Percentiles rank a stretch among this genome's conserved stretches.
phyloP scores from a whole-genome alignment of 2,797 vertebrate genomes.

The Acrossocheilus fasciatus region DNA sequence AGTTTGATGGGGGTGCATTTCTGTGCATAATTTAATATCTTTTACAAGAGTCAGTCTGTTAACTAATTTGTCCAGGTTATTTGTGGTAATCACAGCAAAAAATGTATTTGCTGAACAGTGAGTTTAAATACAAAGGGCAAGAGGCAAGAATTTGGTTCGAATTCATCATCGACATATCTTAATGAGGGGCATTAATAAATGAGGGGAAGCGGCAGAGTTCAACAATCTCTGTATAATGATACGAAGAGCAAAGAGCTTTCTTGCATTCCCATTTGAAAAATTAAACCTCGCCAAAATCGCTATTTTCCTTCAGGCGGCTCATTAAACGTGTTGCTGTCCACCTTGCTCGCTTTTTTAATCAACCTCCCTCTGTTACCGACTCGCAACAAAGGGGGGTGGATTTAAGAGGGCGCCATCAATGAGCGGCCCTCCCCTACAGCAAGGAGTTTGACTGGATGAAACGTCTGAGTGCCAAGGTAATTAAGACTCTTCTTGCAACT shows the following conservation, averaged over 20 bases:
- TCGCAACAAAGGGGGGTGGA: slow-evolving; percentile 28
- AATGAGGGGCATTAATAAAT: slow-evolving; percentile 57
- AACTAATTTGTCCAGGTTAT: slow-evolving; percentile 18
- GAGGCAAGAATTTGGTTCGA: slow-evolving; percentile 11
- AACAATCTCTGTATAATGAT: slow-evolving; percentile 49
- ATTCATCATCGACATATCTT: slow-evolving; percentile 25
- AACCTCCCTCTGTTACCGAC: slow-evolving; percentile 38
- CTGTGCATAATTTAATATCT: background rate
- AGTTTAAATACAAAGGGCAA: slow-evolving; percentile 31
- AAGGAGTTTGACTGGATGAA: slow-evolving; percentile 43
- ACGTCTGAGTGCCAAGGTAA: slow-evolving; percentile 47
- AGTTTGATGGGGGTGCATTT: background rate
- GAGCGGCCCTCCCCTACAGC: slow-evolving; percentile 36
- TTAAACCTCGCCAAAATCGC: slow-evolving; percentile 53
- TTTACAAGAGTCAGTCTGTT: slow-evolving; percentile 14
- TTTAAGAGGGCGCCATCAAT: slow-evolving; percentile 41
- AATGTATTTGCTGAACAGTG: slow-evolving; percentile 41
- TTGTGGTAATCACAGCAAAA: slow-evolving; percentile 17
- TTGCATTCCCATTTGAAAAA: slow-evolving; percentile 51
- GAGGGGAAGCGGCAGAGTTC: slow-evolving; percentile 36
- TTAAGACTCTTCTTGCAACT: slow-evolving; percentile 49
- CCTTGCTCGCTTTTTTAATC: slow-evolving; percentile 55
- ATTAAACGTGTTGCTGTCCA: slow-evolving; percentile 56
- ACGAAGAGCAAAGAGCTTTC: slow-evolving; percentile 23
- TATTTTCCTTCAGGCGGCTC: slow-evolving; percentile 47